phyloP scores from a whole-genome alignment of 2,797 vertebrate genomes.

The Sebastes flavidus region DNA sequence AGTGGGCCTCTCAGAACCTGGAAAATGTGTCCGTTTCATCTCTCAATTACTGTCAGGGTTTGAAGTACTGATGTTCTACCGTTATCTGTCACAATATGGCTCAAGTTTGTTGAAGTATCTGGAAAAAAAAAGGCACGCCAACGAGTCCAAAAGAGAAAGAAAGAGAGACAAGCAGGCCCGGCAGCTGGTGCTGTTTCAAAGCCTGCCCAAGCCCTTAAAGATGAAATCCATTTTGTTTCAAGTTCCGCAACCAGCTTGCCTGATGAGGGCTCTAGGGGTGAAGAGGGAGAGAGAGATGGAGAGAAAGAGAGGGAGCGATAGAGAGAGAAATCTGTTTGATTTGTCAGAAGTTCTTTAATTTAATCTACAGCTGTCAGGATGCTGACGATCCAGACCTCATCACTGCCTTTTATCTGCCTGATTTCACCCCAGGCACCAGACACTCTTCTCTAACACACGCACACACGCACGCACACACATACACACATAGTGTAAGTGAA shows the following conservation, averaged over 20 bases:
- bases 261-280: conserved; percentile 92
- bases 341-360: conserved; percentile 97
- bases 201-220: conserved; percentile 89
- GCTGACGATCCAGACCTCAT: conserved; percentile 90
- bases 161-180: conserved; percentile 75
- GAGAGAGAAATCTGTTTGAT: conserved; percentile 94
- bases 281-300: conserved; percentile 47
- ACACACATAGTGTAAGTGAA: not conserved
- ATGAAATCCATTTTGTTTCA: conserved; percentile 99
- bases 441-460: conserved; percentile 52
- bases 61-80: conserved; percentile 91
- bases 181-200: conserved; percentile 95
- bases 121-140: conserved; percentile 76
- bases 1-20: conserved; percentile 74
- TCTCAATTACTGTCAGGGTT: conserved; percentile 93
- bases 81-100: conserved; percentile 97
- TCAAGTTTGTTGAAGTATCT: conserved; percentile 92
- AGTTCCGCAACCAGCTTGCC: conserved; percentile 87
- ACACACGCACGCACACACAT: conserved; percentile 1
- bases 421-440: conserved; percentile 89
- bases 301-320: conserved; percentile 75
- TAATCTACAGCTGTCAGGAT: conserved; percentile 99
- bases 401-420: conserved; percentile 90
- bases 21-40: conserved; percentile 81
- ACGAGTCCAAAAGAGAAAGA: conserved; percentile 64